Base-by-base conservation (phyloP, 2,888 invertebrate species). In the Palloptera scutellata region DNA sequence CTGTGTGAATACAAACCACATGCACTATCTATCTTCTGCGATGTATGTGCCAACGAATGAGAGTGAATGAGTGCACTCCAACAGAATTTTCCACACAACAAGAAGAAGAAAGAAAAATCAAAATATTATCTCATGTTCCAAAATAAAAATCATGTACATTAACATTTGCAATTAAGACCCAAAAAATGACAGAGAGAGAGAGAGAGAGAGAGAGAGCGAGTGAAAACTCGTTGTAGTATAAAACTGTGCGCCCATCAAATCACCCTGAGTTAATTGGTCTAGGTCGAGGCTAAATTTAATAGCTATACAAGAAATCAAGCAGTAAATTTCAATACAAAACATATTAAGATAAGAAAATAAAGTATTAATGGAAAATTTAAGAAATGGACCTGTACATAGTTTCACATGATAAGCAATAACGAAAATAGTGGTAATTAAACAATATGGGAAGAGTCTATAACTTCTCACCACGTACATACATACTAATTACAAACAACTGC, bases 211-310 rank as follows among this genome's bases (percentile, higher is more conserved):
- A 66, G 54, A 48, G 57, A 51, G n/a, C n/a, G n/a, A n/a, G n/a
- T n/a, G n/a, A n/a, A n/a, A n/a, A n/a, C n/a, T n/a, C 52, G 20
- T 42, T 67, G 60, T 55, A 60, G 62, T 60, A 66, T 51, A 61
- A 51, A 65, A 52, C 74, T 82, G 81, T 64, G 75, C 78, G 78
- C 81, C 81, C 78, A 76, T 66, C 73, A 65, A 71, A 70, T 72
- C 76, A 75, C 80, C 78, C 76, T 79, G 81, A 77, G 78, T 79
- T 82, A 82, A 82, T 82, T 82, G 81, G 81, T 81, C 77, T 81
- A 80, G 81, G 79, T 79, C 81, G 79, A 79, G 81, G 77, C 76
- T 77, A 74, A 70, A 68, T 67, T 66, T 42, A 57, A 67, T 59
- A 58, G 30, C 30, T 30, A 40, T 57, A 30, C 40, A 63, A 54